phyloP scores from a whole-genome alignment of 1,140 invertebrate genomes.

The Drosophila navojoa region DNA sequence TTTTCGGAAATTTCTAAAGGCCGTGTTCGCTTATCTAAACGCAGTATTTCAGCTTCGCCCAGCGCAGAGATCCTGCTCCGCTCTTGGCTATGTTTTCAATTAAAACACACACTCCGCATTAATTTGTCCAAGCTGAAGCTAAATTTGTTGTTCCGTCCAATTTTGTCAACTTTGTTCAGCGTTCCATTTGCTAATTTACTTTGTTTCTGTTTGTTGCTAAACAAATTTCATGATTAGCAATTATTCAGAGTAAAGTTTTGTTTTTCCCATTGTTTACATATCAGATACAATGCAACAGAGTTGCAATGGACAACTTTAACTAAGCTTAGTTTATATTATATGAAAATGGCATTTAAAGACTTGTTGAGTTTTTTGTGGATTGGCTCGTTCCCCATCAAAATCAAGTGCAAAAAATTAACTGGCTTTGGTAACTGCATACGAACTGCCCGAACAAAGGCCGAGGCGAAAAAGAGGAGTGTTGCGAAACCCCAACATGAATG shows the following conservation, averaged over 20 bases:
- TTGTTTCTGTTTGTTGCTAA: conserved; percentile 2
- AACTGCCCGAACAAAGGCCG: conserved; percentile 5
- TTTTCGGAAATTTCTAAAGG: conserved; percentile 53
- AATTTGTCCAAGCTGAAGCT: conserved; percentile 37
- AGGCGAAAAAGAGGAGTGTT: not conserved
- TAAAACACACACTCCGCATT: conserved; percentile 41
- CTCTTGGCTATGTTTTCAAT: conserved; percentile 17
- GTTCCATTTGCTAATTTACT: not conserved
- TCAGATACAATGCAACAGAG: not conserved
- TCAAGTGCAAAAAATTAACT: conserved; percentile 33
- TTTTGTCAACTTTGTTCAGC: not conserved
- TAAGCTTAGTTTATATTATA: not conserved
- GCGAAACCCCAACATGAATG: conserved; percentile 10
- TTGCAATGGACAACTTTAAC: not conserved
- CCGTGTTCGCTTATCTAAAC: conserved; percentile 52
- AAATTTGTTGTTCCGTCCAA: not conserved
- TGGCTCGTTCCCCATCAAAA: conserved; percentile 17
- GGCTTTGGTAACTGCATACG: not conserved
- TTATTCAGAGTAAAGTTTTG: not conserved
- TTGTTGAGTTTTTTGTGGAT: conserved; percentile 51
- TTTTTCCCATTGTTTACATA: not conserved
- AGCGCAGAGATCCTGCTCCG: too few relatives aligned
- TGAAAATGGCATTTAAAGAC: conserved; percentile 5
- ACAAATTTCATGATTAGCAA: conserved; percentile 1
- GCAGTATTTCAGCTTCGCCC: not conserved